These are phyloP conservation scores for Alosa alosa DNA, from an alignment of 2,113 vertebrate genomes.

Conservation along the genomic window DNA sequence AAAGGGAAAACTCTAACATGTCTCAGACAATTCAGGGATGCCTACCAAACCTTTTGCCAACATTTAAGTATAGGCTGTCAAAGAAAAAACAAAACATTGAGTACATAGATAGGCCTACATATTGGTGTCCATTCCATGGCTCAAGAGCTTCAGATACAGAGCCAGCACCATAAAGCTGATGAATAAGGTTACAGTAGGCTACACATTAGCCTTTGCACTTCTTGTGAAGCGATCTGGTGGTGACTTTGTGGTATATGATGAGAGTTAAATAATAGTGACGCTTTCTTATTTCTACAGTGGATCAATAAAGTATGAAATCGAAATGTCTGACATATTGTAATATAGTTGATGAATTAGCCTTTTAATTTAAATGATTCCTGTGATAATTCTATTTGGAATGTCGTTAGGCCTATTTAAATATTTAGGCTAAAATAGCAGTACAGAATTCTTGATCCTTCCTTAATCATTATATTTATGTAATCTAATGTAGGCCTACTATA, in stretches of 20 bases:
- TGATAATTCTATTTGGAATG: background rate
- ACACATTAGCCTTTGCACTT: background rate
- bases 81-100: background rate
- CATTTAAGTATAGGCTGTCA: background rate
- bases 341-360: background rate
- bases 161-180: background rate
- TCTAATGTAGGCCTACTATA: no score
- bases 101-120: background rate
- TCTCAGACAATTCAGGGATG: background rate
- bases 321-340: background rate
- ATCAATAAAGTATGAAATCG: background rate
- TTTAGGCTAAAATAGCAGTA: background rate
- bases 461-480: no score
- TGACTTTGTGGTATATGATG: background rate
- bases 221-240: background rate
- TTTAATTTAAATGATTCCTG: background rate
- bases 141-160: background rate
- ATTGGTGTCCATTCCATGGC: background rate
- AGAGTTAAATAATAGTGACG: background rate
- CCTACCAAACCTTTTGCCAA: background rate
- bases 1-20: background rate
- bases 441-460: no score
- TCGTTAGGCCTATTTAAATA: background rate
- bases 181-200: background rate
- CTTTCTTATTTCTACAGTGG: background rate